phyloP scores from a whole-genome alignment of 1,140 invertebrate species.

The Nasonia vitripennis region DNA sequence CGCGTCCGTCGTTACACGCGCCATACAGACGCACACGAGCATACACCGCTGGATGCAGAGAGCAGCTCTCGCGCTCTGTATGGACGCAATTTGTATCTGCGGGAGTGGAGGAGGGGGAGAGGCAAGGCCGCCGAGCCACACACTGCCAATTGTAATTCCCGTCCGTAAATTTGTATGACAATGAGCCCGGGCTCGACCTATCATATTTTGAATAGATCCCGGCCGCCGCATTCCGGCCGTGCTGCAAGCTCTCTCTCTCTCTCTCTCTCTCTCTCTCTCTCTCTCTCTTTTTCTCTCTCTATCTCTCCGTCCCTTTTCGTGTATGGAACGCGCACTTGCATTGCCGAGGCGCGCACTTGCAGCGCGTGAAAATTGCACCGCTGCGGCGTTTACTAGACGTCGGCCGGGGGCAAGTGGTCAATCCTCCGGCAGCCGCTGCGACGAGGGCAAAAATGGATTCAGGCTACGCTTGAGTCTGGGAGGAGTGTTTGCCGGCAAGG shows the following conservation, averaged over 20 bases:
- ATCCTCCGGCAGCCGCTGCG: neutral
- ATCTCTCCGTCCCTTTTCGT: neutral
- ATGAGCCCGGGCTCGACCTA: conserved; percentile 32
- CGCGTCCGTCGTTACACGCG: conserved; percentile 15
- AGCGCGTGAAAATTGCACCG: neutral
- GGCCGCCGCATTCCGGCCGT: conserved; percentile 11
- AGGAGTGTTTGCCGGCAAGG: neutral
- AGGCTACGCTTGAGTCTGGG: no score
- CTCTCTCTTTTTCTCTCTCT: neutral
- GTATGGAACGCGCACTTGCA: neutral
- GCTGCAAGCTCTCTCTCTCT: neutral
- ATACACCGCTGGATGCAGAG: neutral
- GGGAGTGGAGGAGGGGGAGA: neutral
- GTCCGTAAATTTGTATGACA: conserved; percentile 50
- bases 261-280: neutral
- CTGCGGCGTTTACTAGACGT: conserved; percentile 9
- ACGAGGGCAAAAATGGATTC: neutral
- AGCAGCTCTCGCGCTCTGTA: neutral
- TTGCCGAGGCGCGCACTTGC: no score
- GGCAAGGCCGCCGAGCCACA: neutral
- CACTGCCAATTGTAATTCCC: conserved; percentile 48
- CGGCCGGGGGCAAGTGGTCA: neutral
- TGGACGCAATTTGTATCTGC: conserved; percentile 41
- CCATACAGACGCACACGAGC: neutral
- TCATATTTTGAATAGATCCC: conserved; percentile 47